Conservation (phyloP, 2,113 vertebrate genomes). For the Maccullochella peelii region DNA sequence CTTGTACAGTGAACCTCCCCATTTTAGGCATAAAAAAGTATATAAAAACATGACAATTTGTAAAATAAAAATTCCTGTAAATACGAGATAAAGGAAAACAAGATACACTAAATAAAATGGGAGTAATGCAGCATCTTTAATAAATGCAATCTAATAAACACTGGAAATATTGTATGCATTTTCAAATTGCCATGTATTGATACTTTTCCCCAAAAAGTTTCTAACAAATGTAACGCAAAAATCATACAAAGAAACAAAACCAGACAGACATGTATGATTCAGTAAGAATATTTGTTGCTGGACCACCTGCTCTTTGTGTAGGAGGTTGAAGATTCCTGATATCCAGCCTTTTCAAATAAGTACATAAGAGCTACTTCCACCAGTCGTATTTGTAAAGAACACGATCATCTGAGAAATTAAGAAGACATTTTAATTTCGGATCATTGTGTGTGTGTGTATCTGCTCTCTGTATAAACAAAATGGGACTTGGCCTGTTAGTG, state of each 20-base stretch:
- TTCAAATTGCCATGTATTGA: background rate
- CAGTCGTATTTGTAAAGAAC: too few species aligned
- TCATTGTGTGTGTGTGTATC: slow-evolving; percentile 15
- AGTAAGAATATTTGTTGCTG: background rate
- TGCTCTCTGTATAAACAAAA: too few species aligned
- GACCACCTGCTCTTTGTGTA: background rate
- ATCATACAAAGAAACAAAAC: too few species aligned
- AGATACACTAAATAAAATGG: too few species aligned
- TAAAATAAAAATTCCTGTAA: too few species aligned
- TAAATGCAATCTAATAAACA: background rate
- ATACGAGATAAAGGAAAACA: too few species aligned
- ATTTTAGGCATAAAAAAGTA: too few species aligned
- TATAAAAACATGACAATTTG: background rate
- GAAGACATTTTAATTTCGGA: background rate
- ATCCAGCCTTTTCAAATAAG: background rate
- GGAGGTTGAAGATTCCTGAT: background rate
- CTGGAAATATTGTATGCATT: background rate
- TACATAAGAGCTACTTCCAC: background rate
- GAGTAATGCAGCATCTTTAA: background rate
- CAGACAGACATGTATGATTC: background rate
- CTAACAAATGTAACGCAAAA: background rate
- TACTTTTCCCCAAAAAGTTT: background rate
- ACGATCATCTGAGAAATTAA: background rate
- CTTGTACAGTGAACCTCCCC: too few species aligned
- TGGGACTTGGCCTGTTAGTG: too few species aligned